A percentile compares a stretch with the other conserved stretches of the same genome.
phyloP scores from a whole-genome alignment of 2,888 invertebrate species.

The Thyatira batis region DNA sequence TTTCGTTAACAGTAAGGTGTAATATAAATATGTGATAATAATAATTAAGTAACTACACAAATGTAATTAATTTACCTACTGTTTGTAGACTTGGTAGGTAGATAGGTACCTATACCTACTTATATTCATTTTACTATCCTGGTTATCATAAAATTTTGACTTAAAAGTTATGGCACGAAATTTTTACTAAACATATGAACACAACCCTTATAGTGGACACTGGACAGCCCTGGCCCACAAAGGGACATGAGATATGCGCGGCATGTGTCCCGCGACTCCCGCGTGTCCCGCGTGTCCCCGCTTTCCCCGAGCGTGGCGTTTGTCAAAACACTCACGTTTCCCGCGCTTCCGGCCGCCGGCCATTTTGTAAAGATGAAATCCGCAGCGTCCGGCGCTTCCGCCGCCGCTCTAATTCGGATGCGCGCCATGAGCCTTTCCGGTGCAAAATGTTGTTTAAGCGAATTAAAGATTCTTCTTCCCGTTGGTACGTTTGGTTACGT shows the following conservation, averaged over 20 bases:
- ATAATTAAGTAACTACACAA: no score
- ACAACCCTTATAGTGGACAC: background rate
- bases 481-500: slow-evolving; percentile 31
- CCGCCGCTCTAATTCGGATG: slow-evolving; percentile 58
- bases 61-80: no score
- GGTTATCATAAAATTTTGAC: no score
- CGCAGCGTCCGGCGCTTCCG: slow-evolving; percentile 61
- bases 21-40: no score
- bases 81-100: no score
- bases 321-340: slow-evolving; percentile 81
- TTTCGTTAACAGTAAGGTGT: no score
- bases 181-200: background rate
- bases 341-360: slow-evolving; percentile 70
- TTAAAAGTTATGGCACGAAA: background rate
- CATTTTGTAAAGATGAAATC: slow-evolving; percentile 76
- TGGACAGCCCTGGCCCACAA: slow-evolving; percentile 11
- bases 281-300: slow-evolving; percentile 42
- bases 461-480: slow-evolving; percentile 61
- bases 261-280: slow-evolving; percentile 46
- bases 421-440: slow-evolving; percentile 59
- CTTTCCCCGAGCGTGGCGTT: slow-evolving; percentile 65
- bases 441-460: slow-evolving; percentile 76
- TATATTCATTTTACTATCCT: no score
- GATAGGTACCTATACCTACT: no score
- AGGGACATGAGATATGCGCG: slow-evolving; percentile 59